phyloP scores from a whole-genome alignment of 2,797 vertebrate species.

The Platyrinchus mystaceus region DNA sequence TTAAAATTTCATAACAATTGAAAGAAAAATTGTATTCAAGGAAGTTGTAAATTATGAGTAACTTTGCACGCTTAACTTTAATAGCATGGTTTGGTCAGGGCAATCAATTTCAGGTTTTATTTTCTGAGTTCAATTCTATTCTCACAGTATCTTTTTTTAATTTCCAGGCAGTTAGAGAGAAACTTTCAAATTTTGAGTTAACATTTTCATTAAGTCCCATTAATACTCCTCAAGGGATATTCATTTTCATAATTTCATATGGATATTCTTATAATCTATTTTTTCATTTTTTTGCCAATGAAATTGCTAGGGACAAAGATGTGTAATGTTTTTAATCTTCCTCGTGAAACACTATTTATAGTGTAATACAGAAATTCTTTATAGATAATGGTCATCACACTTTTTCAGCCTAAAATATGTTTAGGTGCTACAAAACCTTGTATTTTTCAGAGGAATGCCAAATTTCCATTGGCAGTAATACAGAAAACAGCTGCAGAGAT shows the following conservation, averaged over 20 bases:
- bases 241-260: conserved; percentile 71
- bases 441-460: conserved; percentile 77
- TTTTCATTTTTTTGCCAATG: conserved; percentile 63
- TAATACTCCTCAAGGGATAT: conserved; percentile 61
- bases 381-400: conserved; percentile 62
- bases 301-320: conserved; percentile 62
- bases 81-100: conserved; percentile 86
- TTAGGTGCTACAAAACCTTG: conserved; percentile 72
- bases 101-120: conserved; percentile 57
- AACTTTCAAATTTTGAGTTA: conserved; percentile 67
- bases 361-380: conserved; percentile 76
- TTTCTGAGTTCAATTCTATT: conserved; percentile 66
- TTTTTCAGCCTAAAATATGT: conserved; percentile 66
- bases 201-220: conserved; percentile 65
- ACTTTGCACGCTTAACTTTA: conserved; percentile 91
- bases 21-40: conserved; percentile 85
- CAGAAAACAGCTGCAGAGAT: conserved; percentile 55
- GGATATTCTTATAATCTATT: conserved; percentile 66
- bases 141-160: conserved; percentile 36
- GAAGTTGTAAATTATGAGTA: conserved; percentile 82
- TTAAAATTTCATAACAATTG: conserved; percentile 83
- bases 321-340: conserved; percentile 73
- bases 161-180: conserved; percentile 70
- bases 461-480: conserved; percentile 54
- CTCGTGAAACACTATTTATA: conserved; percentile 70